Base-by-base conservation (phyloP, 2,888 invertebrate species). In the Megaustenia siamemsis region DNA sequence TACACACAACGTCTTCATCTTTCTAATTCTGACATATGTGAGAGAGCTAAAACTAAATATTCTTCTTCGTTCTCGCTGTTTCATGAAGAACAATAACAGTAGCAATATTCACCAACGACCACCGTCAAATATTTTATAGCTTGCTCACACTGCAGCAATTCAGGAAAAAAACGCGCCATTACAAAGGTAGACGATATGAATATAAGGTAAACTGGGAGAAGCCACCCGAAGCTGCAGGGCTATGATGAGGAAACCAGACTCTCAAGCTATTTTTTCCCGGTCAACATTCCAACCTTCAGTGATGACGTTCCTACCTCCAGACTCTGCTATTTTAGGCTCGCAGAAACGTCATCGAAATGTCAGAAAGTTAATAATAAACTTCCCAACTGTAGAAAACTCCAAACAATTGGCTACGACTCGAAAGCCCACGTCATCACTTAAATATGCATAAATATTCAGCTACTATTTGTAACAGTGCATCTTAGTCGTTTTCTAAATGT, bases 311-410 rank as follows among this genome's bases (percentile, higher is more conserved):
- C 60, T 60, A 21, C n/a, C 6, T 60, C 5, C 3, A 60, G n/a
- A n/a, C 60, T 60, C 4, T n/a, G n/a, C 60, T 60, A 60, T 60
- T n/a, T 60, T n/a, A n/a, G n/a, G 60, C 10, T 60, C 1, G 60
- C n/a, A 4, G 5, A 60, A n/a, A 24, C n/a, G n/a, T 60, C 45
- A 24, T 60, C n/a, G 24, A 60, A 60, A 60, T 24, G 60, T n/a
- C 60, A 60, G 60, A 60, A 60, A 60, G n/a, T 10, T n/a, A 60
- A 60, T n/a, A 60, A 60, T n/a, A 24, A n/a, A n/a, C n/a, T n/a
- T n/a, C n/a, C n/a, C n/a, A n/a, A n/a, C n/a, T n/a, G n/a, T n/a
- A n/a, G n/a, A n/a, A n/a, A n/a, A n/a, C n/a, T n/a, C n/a, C n/a
- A n/a, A n/a, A n/a, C n/a, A n/a, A n/a, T n/a, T n/a, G n/a, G n/a